These are phyloP conservation scores for Archegozetes longisetosus DNA, from an alignment of 1,140 invertebrate genomes.

Conservation along the genomic window DNA sequence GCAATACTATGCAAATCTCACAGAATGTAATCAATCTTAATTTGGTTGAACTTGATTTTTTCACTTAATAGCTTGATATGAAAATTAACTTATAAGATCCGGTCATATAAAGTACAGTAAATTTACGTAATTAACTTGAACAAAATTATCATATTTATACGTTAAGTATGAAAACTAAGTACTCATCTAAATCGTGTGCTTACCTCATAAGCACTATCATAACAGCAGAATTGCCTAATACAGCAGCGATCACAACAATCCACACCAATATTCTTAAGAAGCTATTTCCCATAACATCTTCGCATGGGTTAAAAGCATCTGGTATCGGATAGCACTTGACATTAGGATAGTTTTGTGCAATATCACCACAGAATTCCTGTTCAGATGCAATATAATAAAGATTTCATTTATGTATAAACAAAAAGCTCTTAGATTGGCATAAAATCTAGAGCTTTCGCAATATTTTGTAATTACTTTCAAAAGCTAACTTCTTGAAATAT, in stretches of 20 bases:
- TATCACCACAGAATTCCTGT: slow-evolving; percentile 17
- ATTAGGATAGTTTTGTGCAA: neutral
- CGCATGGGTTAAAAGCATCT: slow-evolving; percentile 71
- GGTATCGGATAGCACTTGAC: slow-evolving; percentile 50
- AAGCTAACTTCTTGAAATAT: neutral
- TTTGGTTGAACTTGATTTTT: too few species aligned
- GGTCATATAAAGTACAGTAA: too few species aligned
- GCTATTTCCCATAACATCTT: slow-evolving; percentile 72
- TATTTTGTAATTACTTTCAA: neutral
- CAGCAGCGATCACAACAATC: slow-evolving; percentile 47
- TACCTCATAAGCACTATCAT: slow-evolving; percentile 48
- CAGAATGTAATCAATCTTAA: too few species aligned
- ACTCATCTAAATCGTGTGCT: slow-evolving; percentile 3
- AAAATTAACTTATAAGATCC: too few species aligned
- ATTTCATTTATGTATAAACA: too few species aligned
- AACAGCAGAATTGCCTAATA: slow-evolving; percentile 60
- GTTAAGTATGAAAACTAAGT: too few species aligned
- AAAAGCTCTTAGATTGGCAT: neutral
- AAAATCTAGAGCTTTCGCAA: neutral
- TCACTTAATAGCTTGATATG: too few species aligned
- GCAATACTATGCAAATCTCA: too few species aligned
- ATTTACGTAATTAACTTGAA: too few species aligned
- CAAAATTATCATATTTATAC: too few species aligned
- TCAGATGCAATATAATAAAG: too few species aligned
- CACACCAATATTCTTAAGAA: slow-evolving; percentile 62